Base-by-base conservation (phyloP, 35 echinoderm and acorn worm species). In the Eucidaris tribuloides region DNA sequence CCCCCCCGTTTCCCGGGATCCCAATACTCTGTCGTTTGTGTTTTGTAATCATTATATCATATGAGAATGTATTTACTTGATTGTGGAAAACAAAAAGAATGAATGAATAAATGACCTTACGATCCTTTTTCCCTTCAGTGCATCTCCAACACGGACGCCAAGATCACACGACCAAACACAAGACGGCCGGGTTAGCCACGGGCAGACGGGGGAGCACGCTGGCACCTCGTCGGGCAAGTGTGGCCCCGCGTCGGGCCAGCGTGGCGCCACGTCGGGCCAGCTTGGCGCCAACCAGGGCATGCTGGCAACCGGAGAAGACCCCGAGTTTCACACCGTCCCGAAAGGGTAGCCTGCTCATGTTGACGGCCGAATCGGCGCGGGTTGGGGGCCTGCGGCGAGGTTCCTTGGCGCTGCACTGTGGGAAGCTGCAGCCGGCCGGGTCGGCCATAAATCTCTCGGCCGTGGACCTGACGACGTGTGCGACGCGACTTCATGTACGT, bases 391-490 rank as follows among this genome's bases (percentile, higher is more conserved):
- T 97, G 28, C 80, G 83, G n/a, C 94, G 89, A 5, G 94, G 94
- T 31, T 92, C 94, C 13, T 81, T 97, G 28, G 72, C 71, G 13
- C 71, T 90, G 0, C 87, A 89, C 35, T 41, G 81, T 0, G 96
- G 96, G n/a, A 80, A 60, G 30, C 79, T 99, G 0, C 81, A 52
- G 39, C 50, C 91, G 13, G 84, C 82, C 46, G 90, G 90, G 1
- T 99, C 96, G 3, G 83, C 85, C 72, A 93, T 99, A 31, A 84
- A 92, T 45, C 93, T 99, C 83, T 82, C 87, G 17, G 86, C 84
- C n/a, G 87, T 83, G 2, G 90, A 92, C 22, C 78, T 99, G 18
- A 77, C 89, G 64, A 61, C 64, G 7, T 99, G 84, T 17, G 89
- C 83, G 9, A 86, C 79, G 2, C 87, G 87, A 20, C 55, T 88